Percentiles rank a stretch among this genome's conserved stretches.
Conservation (phyloP, 2,888 invertebrate species). For the Oasisia sp. region DNA sequence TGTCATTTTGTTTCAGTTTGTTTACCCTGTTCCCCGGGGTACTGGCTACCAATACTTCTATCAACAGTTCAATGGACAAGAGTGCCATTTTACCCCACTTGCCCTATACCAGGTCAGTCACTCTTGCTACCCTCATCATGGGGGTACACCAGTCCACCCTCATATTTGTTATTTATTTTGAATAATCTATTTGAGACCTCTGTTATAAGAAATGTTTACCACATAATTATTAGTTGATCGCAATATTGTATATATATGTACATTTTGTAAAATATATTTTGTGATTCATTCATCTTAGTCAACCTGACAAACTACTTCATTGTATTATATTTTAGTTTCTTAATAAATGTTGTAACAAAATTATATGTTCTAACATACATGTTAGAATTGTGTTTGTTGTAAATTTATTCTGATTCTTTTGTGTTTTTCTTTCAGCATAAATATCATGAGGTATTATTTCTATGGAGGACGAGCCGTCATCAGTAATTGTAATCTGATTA, state of each 20-base stretch:
- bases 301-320: not conserved
- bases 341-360: not conserved
- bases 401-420: not conserved
- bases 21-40: conserved; percentile 59
- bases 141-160: not conserved
- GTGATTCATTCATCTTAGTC: not conserved
- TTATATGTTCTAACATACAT: not conserved
- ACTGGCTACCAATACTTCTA: conserved; percentile 62
- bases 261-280: not conserved
- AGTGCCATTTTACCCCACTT: conserved; percentile 61
- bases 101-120: conserved; percentile 56
- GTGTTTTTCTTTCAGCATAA: not conserved
- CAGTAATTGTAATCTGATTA: no score
- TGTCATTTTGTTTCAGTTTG: conserved; percentile 49
- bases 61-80: conserved; percentile 56
- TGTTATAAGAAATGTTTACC: not conserved
- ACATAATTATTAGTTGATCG: not conserved
- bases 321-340: not conserved
- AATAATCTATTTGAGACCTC: not conserved
- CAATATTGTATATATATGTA: not conserved
- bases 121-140: not conserved
- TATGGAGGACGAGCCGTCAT: no score
- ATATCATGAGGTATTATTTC: not conserved
- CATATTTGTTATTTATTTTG: not conserved
- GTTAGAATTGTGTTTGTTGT: not conserved